Base-by-base conservation (phyloP, 2,888 invertebrate genomes). In the Mesorhabditis spiculigera region DNA sequence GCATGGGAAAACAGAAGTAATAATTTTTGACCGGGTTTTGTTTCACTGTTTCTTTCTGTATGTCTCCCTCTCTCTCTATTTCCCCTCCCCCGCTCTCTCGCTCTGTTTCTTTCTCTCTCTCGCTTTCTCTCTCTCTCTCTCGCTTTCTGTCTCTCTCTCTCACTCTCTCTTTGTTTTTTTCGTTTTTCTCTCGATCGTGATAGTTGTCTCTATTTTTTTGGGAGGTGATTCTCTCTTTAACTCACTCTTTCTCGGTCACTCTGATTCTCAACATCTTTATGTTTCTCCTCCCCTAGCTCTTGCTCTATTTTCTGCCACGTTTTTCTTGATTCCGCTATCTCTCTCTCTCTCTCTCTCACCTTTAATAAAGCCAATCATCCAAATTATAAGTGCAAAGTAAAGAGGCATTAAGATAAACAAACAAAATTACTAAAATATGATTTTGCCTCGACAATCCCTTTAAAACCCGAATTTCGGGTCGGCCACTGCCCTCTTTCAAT, bases 191-290 rank as follows among this genome's bases (percentile, higher is more conserved):
- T 67, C 64, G 13, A 58, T 6, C 66, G 43, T 41, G 41, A 41
- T 5, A 5, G 13, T 58, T 45, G 13, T 4, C 63, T 13, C 10
- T 28, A 41, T 16, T 43, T 45, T 45, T 43, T 43, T 28, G 5
- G 13, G 43, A 58, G 42, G 50, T 8, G 50, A 43, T 61, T 13
- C 65, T 61, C 61, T 62, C n/a, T 58, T 8, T 44, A 50, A 43
- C 28, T 64, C 58, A 62, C 67, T 67, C 70, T 66, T 65, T 67
- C 63, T 73, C 68, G 65, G 63, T 70, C 68, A 65, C 66, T 45
- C 45, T 66, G 41, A 67, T 45, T 69, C 63, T 70, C 42, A 45
- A 61, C 41, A 6, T 65, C 65, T 73, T 69, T 68, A 44, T 65
- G 10, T 65, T 66, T 66, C 69, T 64, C 64, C 13, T 8, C 64